Conservation (phyloP, 1,140 invertebrate species). For the Spodoptera frugiperda region DNA sequence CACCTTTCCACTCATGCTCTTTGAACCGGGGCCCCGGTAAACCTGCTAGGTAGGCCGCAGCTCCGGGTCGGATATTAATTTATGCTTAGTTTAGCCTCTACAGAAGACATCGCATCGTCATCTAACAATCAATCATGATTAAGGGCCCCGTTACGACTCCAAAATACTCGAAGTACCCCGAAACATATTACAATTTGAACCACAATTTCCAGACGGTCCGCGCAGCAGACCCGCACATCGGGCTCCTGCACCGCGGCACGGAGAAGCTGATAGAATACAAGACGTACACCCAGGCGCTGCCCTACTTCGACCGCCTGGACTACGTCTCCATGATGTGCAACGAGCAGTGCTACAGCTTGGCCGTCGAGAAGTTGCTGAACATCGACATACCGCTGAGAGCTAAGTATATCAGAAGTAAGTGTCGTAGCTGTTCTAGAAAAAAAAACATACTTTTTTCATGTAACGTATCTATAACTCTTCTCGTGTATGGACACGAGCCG, state of each 20-base stretch:
- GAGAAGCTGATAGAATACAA: conserved; percentile 99
- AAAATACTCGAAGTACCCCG: not conserved
- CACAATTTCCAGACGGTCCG: conserved; percentile 90
- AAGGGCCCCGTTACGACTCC: not conserved
- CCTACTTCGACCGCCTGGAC: conserved; percentile 99
- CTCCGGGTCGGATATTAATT: no score
- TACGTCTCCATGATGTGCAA: conserved; percentile 99
- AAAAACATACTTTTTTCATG: no score
- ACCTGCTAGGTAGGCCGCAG: no score
- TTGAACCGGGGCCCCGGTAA: no score
- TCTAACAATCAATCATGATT: no score
- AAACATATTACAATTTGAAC: not conserved
- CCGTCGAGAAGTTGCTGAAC: conserved; percentile 98
- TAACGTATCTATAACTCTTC: no score
- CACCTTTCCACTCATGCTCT: no score
- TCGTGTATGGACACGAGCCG: no score
- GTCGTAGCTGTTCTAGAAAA: no score
- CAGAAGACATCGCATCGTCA: no score
- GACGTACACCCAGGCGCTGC: conserved; percentile 98
- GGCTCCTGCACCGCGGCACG: conserved; percentile 97
- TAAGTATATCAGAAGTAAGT: conserved; percentile 97
- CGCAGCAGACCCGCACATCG: conserved; percentile 98
- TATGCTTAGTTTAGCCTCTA: no score
- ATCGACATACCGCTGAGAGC: conserved; percentile 97
- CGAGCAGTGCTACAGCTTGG: conserved; percentile 98